phyloP scores from a whole-genome alignment of 2,888 invertebrate species.

The Pelosia muscerda region DNA sequence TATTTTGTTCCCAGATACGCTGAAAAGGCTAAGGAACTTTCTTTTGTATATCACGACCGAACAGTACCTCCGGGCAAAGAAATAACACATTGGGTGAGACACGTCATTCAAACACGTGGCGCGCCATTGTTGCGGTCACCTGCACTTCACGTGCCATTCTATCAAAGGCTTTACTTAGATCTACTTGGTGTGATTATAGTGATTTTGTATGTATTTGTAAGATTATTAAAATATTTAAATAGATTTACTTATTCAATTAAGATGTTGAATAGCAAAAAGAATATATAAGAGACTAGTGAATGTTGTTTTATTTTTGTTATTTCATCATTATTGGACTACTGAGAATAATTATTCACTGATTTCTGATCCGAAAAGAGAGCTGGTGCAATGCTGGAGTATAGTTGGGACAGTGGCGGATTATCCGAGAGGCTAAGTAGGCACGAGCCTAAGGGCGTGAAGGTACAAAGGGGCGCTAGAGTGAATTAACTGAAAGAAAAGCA shows the following conservation, averaged over 20 bases:
- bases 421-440: no score
- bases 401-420: no score
- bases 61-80: conserved; percentile 55
- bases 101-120: conserved; percentile 60
- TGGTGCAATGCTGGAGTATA: no score
- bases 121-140: conserved; percentile 63
- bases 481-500: no score
- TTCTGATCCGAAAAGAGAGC: no score
- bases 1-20: conserved; percentile 52
- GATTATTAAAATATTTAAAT: conserved; percentile 1
- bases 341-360: no score
- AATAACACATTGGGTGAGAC: conserved; percentile 63
- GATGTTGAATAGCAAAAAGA: conserved; percentile 10
- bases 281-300: background rate
- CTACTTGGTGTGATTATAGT: conserved; percentile 16
- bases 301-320: background rate
- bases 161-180: conserved; percentile 66
- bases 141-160: conserved; percentile 58
- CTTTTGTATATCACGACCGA: conserved; percentile 61
- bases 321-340: no score
- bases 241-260: background rate
- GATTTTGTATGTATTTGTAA: background rate
- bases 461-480: no score
- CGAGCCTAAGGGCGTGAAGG: no score
- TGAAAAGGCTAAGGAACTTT: conserved; percentile 54